Percentiles rank a stretch among this genome's conserved stretches.
Conservation (phyloP, 2,888 invertebrate genomes). For the Archips xylosteana region DNA sequence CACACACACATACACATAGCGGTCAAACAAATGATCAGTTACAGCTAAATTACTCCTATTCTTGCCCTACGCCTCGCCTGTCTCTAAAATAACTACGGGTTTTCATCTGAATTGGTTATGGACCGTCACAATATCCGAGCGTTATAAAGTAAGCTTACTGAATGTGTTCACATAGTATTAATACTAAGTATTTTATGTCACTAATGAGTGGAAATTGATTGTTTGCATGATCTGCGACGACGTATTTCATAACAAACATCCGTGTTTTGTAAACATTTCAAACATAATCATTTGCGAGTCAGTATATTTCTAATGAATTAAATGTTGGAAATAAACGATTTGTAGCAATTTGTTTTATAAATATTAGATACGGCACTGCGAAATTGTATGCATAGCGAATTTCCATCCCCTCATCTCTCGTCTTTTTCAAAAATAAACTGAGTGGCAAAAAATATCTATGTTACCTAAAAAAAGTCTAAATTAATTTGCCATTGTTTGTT, state of each 20-base stretch:
- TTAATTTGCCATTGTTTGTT: background rate
- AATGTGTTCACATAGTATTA: conserved; percentile 1
- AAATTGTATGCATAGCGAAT: background rate
- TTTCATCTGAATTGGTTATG: conserved; percentile 18
- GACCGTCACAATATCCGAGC: background rate
- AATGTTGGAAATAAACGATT: background rate
- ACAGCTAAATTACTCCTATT: background rate
- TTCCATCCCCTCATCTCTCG: background rate
- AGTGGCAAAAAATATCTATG: background rate
- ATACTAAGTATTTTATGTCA: background rate
- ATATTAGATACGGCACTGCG: background rate
- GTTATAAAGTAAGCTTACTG: conserved; percentile 27
- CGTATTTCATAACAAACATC: background rate
- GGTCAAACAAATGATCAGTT: no score
- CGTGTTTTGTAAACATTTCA: background rate
- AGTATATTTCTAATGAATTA: background rate
- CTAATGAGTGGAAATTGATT: conserved; percentile 6
- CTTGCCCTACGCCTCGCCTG: background rate
- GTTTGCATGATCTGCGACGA: conserved; percentile 2
- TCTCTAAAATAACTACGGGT: background rate
- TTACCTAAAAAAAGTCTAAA: background rate
- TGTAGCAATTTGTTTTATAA: background rate
- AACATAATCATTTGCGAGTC: background rate
- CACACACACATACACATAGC: no score
- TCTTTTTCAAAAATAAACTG: background rate